phyloP scores from a whole-genome alignment of 2,797 vertebrate species.

The Zonotrichia albicollis region DNA sequence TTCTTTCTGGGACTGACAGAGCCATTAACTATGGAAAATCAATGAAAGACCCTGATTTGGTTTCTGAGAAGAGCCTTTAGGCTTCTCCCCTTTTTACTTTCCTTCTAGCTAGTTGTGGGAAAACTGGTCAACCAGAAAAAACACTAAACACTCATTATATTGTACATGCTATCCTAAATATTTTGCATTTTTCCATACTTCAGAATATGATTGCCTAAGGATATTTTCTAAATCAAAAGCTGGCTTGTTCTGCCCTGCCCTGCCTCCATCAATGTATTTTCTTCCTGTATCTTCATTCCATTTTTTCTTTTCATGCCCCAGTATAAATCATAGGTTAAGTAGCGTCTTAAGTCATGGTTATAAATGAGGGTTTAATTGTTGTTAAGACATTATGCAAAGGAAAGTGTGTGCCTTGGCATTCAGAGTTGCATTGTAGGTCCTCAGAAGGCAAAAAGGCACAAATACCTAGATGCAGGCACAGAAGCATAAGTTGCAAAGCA shows the following conservation, averaged over 20 bases:
- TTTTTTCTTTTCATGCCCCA: not conserved
- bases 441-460: not conserved
- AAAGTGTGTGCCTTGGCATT: not conserved
- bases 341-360: not conserved
- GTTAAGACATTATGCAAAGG: not conserved
- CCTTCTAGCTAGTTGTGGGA: not conserved
- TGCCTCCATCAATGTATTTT: not conserved
- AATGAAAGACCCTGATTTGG: not conserved
- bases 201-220: not conserved
- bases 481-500: not conserved
- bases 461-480: not conserved
- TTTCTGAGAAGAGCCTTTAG: not conserved
- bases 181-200: not conserved
- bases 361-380: not conserved
- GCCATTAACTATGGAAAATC: slow-evolving; percentile 1
- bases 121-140: not conserved
- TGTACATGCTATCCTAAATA: not conserved
- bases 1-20: not conserved
- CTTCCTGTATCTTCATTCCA: not conserved
- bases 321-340: not conserved
- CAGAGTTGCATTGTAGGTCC: not conserved
- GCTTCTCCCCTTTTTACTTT: not conserved
- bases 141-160: not conserved
- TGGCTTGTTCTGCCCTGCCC: not conserved
- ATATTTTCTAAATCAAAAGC: not conserved